Base-by-base conservation (phyloP, 2,113 vertebrate genomes). In the Micromys minutus region DNA sequence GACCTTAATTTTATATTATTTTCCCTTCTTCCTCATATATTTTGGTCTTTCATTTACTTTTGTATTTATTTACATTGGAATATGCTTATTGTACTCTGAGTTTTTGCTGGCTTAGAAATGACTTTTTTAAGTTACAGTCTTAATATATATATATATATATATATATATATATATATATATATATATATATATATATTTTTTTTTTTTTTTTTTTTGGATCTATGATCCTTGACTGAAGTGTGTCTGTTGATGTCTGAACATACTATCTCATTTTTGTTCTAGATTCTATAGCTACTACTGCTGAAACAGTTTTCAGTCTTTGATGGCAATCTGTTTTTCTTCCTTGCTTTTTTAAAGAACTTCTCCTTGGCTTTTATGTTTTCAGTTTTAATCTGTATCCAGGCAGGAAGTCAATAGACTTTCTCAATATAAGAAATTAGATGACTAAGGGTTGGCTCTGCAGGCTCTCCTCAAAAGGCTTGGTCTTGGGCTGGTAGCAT, bases 1-100 rank as follows among this genome's bases (percentile, higher is more conserved):
- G 65, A 84, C 13, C 26, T 88, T 87, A 95, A 50, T 55, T 88
- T 59, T 95, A n/a, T 86, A 31, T 79, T 85, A n/a, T 92, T 74
- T 69, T 63, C 4, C 76, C 63, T 72, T 84, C 34, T 93, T 87
- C 42, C 50, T 77, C 47, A 6, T 47, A 29, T 85, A 74, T 67
- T 67, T 34, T 67, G 65, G 1, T 52, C 75, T 52, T 34, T 76
- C 29, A 47, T 76, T 50, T 76, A 42, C 47, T 76, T 19, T 50
- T 50, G 17, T 31, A 76, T 76, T 31, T 50, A 77, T 34, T 77
- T 50, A 77, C 75, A 21, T 71, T 77, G 52, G 50, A 92, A 81
- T 80, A 19, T 89, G 6, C 16, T 90, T 39, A 4, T 71, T 52
- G 10, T 81, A 21, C 4, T 65, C 3, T 83, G 9, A 26, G 12